These are phyloP conservation scores for Philaethria dido DNA, from an alignment of 2,888 invertebrate genomes.

Conservation along the genomic window DNA sequence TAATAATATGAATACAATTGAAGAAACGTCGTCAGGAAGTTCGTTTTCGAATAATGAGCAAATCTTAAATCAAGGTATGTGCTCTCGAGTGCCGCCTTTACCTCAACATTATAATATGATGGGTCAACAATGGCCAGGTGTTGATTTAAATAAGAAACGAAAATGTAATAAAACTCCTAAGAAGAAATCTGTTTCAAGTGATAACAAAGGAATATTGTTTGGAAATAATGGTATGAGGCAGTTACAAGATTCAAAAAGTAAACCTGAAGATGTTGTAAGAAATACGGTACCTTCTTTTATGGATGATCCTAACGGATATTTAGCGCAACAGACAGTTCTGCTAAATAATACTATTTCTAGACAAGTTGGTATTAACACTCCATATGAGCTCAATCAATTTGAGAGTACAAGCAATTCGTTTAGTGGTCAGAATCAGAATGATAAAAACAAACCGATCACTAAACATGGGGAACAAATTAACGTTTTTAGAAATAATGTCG, in stretches of 20 bases:
- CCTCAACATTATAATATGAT: slow-evolving; percentile 86
- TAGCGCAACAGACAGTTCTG: slow-evolving; percentile 95
- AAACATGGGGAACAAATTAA: slow-evolving; percentile 62
- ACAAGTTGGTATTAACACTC: slow-evolving; percentile 79
- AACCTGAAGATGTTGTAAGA: slow-evolving; percentile 72
- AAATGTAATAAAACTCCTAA: slow-evolving; percentile 83
- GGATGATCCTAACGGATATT: slow-evolving; percentile 95
- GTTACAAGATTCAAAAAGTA: slow-evolving; percentile 67
- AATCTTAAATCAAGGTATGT: slow-evolving; percentile 77
- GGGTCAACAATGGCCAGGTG: slow-evolving; percentile 73
- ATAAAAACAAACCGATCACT: slow-evolving; percentile 58
- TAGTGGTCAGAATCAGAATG: slow-evolving; percentile 57
- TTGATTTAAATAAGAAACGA: slow-evolving; percentile 78
- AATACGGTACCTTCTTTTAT: slow-evolving; percentile 91
- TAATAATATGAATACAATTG: slow-evolving; percentile 63
- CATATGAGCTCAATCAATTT: slow-evolving; percentile 64
- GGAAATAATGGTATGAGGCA: slow-evolving; percentile 67
- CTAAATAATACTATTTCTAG: slow-evolving; percentile 92
- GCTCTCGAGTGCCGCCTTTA: slow-evolving; percentile 88
- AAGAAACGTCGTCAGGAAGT: slow-evolving; percentile 65
- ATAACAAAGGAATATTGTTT: slow-evolving; percentile 63
- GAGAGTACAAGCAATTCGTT: slow-evolving; percentile 59
- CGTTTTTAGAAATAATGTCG: slow-evolving; percentile 63
- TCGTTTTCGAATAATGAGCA: slow-evolving; percentile 67
- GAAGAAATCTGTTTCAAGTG: slow-evolving; percentile 69